phyloP scores from a whole-genome alignment of 1,140 invertebrate species.

The Leptinotarsa lineolata region DNA sequence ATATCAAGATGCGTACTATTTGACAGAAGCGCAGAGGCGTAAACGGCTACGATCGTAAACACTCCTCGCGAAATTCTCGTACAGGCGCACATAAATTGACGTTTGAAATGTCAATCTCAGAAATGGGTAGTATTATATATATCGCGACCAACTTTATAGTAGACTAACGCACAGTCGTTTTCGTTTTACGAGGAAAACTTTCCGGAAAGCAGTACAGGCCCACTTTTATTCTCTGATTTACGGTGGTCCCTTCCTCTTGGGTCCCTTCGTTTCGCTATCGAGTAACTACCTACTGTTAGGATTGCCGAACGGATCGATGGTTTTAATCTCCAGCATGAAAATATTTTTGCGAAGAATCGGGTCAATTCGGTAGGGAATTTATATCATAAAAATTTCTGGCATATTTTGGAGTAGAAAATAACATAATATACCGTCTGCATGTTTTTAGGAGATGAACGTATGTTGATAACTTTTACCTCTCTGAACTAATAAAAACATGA shows the following conservation, averaged over 20 bases:
- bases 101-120: constrained; percentile 47
- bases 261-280: not conserved
- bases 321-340: constrained; percentile 2
- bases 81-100: constrained; percentile 31
- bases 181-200: constrained; percentile 23
- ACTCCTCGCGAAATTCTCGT: not conserved
- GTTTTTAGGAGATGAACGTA: no score
- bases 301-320: not conserved
- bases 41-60: not conserved
- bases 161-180: constrained; percentile 17
- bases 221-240: constrained; percentile 23
- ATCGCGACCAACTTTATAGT: constrained; percentile 22
- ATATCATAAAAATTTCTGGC: not conserved
- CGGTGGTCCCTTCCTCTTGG: not conserved
- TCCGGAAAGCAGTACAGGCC: not conserved
- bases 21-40: not conserved
- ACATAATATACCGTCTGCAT: no score
- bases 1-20: not conserved
- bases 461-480: no score
- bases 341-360: not conserved
- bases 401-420: not conserved
- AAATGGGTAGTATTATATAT: constrained; percentile 35
- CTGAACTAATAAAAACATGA: no score
- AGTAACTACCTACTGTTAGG: not conserved
- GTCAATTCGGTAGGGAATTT: not conserved